These are phyloP conservation scores for Aphyosemion australe DNA, from an alignment of 2,113 vertebrate species.

Conservation along the genomic window DNA sequence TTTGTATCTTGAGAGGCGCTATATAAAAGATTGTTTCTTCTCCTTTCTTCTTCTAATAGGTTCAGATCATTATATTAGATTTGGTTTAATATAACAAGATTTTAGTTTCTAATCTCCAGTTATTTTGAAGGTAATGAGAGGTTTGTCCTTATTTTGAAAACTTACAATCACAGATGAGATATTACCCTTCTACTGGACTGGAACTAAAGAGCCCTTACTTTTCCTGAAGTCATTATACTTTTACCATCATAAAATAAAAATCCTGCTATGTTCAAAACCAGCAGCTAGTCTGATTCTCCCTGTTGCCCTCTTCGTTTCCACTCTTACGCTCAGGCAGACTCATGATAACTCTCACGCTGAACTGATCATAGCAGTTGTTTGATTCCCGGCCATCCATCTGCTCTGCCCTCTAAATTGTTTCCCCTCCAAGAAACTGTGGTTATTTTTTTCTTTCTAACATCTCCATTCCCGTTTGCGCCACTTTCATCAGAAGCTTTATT, in stretches of 20 bases:
- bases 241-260: background rate
- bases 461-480: slow-evolving; percentile 24
- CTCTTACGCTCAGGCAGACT: slow-evolving; percentile 39
- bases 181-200: too few species aligned
- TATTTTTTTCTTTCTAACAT: slow-evolving; percentile 18
- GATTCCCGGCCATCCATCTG: slow-evolving; percentile 70
- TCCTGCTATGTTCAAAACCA: background rate
- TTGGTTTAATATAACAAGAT: too few species aligned
- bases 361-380: slow-evolving; percentile 74
- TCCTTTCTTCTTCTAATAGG: too few species aligned
- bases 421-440: slow-evolving; percentile 49
- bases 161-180: too few species aligned
- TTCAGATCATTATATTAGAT: too few species aligned
- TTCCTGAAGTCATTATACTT: background rate
- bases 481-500: slow-evolving; percentile 56
- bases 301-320: background rate
- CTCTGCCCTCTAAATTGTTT: slow-evolving; percentile 66
- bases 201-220: background rate
- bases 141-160: too few species aligned
- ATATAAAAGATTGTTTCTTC: too few species aligned
- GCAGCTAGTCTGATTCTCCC: background rate
- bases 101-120: too few species aligned
- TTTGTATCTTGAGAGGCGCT: too few species aligned
- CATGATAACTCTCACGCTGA: slow-evolving; percentile 60
- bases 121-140: too few species aligned